phyloP scores from a whole-genome alignment of 2,888 invertebrate species.

The Julus scandinavius region DNA sequence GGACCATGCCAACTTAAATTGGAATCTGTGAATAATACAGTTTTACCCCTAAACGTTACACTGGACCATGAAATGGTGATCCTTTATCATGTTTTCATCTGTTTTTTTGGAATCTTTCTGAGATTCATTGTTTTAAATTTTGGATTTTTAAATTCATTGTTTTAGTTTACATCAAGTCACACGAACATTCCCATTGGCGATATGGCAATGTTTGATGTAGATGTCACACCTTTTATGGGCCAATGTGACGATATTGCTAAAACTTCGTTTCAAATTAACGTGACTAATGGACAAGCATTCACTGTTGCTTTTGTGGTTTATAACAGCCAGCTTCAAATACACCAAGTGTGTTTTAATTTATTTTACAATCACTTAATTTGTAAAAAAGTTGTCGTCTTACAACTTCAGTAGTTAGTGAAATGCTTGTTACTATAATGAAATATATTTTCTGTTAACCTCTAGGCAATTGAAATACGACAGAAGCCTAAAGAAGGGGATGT shows the following conservation, averaged over 20 bases:
- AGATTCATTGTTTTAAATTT: not conserved
- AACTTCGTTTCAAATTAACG: not conserved
- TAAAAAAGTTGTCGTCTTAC: too few relatives aligned
- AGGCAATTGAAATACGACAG: constrained; percentile 3
- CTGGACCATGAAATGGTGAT: not conserved
- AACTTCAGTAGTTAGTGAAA: too few relatives aligned
- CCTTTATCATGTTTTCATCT: too few relatives aligned
- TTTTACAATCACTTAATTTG: not conserved
- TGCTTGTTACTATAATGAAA: too few relatives aligned
- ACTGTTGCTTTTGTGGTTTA: not conserved
- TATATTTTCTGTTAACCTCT: not conserved
- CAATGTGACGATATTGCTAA: not conserved
- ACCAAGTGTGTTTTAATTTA: not conserved
- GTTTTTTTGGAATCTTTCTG: not conserved
- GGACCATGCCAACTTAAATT: not conserved
- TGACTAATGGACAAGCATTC: not conserved
- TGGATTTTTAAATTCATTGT: not conserved
- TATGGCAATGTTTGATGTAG: not conserved
- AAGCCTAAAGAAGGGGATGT: constrained; percentile 12
- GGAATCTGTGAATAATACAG: not conserved
- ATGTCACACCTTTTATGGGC: not conserved
- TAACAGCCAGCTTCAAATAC: not conserved
- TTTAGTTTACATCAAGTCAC: not conserved
- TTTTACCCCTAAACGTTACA: not conserved
- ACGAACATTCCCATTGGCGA: not conserved